phyloP scores from a whole-genome alignment of 2,113 vertebrate species.

The Cavia porcellus region DNA sequence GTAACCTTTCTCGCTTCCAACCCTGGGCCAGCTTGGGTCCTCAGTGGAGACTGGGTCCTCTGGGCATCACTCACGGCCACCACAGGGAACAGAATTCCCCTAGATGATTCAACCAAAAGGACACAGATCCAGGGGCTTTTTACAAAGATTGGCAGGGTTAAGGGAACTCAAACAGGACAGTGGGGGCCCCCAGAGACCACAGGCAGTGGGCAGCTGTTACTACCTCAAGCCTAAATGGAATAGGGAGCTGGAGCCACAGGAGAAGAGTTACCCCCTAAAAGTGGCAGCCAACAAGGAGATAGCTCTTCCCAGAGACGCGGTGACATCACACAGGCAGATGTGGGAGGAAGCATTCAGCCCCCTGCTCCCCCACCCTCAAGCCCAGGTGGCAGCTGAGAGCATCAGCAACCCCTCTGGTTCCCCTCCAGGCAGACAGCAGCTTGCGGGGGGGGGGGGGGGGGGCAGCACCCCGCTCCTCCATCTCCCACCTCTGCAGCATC shows the following conservation, averaged over 20 bases:
- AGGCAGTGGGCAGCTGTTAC: not conserved
- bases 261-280: not conserved
- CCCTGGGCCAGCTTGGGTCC: not conserved
- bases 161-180: not conserved
- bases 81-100: not conserved
- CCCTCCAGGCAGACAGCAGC: not conserved
- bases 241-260: not conserved
- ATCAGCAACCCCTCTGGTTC: not conserved
- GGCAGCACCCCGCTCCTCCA: not conserved
- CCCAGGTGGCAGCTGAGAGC: not conserved
- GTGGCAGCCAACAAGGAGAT: not conserved
- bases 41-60: not conserved
- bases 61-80: not conserved
- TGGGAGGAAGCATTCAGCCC: not conserved
- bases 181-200: not conserved
- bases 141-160: not conserved
- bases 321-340: not conserved
- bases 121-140: fast-evolving
- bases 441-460: no score
- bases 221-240: not conserved
- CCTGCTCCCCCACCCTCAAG: not conserved
- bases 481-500: not conserved
- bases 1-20: not conserved
- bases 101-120: not conserved
- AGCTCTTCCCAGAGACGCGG: not conserved